Conservation (phyloP, 2,888 invertebrate genomes). For the Bugula neritina region DNA sequence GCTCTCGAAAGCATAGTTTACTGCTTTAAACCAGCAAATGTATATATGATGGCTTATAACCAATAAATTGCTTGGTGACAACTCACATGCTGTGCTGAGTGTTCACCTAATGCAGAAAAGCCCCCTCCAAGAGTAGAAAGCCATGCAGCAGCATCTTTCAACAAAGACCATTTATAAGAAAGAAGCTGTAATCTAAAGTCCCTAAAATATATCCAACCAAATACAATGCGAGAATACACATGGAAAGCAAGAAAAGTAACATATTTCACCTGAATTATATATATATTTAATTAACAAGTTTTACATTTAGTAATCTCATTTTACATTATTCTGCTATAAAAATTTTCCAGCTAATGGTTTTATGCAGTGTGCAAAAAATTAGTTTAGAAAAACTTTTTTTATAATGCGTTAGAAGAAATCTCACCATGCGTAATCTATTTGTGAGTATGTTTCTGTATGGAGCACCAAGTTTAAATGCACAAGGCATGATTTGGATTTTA, state of each 20-base stretch:
- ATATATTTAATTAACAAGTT: too few relatives aligned
- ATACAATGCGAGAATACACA: not conserved
- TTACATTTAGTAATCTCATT: too few relatives aligned
- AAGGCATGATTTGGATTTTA: not conserved
- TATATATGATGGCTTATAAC: too few relatives aligned
- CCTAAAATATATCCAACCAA: not conserved
- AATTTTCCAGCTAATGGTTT: too few relatives aligned
- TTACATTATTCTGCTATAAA: too few relatives aligned
- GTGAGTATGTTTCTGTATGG: not conserved
- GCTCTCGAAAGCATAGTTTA: too few relatives aligned
- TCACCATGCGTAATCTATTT: slow-evolving; percentile 14
- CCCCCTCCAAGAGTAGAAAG: slow-evolving; percentile 92
- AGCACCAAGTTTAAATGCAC: slow-evolving; percentile 8
- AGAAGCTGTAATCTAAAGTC: not conserved
- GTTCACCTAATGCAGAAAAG: slow-evolving; percentile 88
- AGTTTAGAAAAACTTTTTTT: too few relatives aligned
- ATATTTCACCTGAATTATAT: too few relatives aligned
- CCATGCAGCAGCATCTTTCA: slow-evolving; percentile 68
- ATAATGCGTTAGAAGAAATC: not conserved
- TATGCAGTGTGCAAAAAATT: too few relatives aligned
- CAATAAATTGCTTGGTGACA: too few relatives aligned
- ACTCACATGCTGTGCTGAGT: slow-evolving; percentile 71
- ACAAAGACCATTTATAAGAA: slow-evolving; percentile 32
- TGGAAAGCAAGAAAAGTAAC: too few relatives aligned
- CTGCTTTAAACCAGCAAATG: too few relatives aligned